Evolutionary conservation across 2,113 vertebrate genomes (phyloP).

Genomic region (Stictonetta naevosa): DNA sequence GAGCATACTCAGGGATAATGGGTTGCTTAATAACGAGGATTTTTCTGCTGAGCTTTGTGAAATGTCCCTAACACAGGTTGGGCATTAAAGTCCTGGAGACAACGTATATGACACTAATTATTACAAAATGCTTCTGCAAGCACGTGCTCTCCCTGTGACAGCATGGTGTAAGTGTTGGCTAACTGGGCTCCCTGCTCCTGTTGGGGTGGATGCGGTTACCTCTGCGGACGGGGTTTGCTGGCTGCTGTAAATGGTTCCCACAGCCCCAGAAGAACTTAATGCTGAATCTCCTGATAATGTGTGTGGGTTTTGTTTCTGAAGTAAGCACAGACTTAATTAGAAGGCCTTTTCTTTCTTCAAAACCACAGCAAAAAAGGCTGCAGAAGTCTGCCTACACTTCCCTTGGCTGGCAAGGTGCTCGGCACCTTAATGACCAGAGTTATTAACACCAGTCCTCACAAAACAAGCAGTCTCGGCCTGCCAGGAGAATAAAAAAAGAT

Average conservation of each 20-base stretch:
- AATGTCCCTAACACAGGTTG: background rate
- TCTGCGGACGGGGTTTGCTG: background rate
- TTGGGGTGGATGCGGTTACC: background rate
- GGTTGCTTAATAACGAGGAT: constrained; percentile 9
- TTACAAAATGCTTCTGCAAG: constrained; percentile 29
- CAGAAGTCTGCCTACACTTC: background rate
- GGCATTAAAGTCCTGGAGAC: background rate
- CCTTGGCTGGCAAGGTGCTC: background rate
- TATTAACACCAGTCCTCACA: background rate
- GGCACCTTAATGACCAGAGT: background rate
- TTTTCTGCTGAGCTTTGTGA: constrained; percentile 44
- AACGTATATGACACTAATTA: background rate
- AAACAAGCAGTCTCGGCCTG: background rate
- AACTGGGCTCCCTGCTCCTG: background rate
- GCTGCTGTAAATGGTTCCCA: background rate
- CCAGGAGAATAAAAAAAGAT: background rate
- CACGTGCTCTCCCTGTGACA: background rate
- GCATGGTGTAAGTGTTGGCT: background rate
- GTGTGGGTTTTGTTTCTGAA: background rate
- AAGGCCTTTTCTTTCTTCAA: background rate
- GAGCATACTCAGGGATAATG: background rate
- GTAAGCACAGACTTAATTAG: background rate
- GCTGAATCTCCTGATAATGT: background rate
- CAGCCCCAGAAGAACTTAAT: background rate
- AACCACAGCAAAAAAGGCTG: background rate